A percentile compares a stretch with the other conserved stretches of the same genome.
phyloP scores from a whole-genome alignment of 2,888 invertebrate species.

The Drosophila engyochracea region DNA sequence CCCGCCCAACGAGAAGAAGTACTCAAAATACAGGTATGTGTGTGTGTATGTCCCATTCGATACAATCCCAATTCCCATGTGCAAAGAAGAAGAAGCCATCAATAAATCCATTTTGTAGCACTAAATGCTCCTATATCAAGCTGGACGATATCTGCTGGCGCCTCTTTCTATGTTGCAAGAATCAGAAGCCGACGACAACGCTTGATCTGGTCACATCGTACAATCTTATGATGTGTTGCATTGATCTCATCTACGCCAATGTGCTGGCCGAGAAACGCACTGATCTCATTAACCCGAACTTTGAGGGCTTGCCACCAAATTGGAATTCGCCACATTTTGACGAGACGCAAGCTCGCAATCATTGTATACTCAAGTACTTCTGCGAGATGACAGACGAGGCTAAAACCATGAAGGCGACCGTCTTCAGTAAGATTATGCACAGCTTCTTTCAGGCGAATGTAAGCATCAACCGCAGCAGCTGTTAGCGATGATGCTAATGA shows the following conservation, averaged over 20 bases:
- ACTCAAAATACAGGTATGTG: slow-evolving; percentile 83
- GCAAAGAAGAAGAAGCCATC: background rate
- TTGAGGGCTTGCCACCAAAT: slow-evolving; percentile 91
- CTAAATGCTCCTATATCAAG: slow-evolving; percentile 90
- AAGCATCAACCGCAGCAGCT: slow-evolving; percentile 6
- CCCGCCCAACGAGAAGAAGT: slow-evolving; percentile 85
- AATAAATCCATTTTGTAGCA: slow-evolving; percentile 16
- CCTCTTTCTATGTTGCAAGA: slow-evolving; percentile 95
- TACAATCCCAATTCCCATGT: background rate
- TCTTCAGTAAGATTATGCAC: slow-evolving; percentile 92
- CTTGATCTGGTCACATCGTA: slow-evolving; percentile 98
- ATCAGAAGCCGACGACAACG: slow-evolving; percentile 93
- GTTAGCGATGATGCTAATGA: background rate
- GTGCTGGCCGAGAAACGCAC: slow-evolving; percentile 91
- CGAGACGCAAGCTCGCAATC: slow-evolving; percentile 86
- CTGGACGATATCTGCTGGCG: slow-evolving; percentile 98
- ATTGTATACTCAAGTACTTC: slow-evolving; percentile 93
- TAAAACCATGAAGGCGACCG: slow-evolving; percentile 95
- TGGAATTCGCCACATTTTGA: slow-evolving; percentile 88
- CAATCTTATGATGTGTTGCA: slow-evolving; percentile 95
- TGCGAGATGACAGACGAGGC: slow-evolving; percentile 95
- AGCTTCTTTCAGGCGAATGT: slow-evolving; percentile 85
- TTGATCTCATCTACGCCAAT: slow-evolving; percentile 96
- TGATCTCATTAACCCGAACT: slow-evolving; percentile 94
- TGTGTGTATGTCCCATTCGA: background rate